Base-by-base conservation (phyloP, 2,113 vertebrate species). In the Scophthalmus maximus region DNA sequence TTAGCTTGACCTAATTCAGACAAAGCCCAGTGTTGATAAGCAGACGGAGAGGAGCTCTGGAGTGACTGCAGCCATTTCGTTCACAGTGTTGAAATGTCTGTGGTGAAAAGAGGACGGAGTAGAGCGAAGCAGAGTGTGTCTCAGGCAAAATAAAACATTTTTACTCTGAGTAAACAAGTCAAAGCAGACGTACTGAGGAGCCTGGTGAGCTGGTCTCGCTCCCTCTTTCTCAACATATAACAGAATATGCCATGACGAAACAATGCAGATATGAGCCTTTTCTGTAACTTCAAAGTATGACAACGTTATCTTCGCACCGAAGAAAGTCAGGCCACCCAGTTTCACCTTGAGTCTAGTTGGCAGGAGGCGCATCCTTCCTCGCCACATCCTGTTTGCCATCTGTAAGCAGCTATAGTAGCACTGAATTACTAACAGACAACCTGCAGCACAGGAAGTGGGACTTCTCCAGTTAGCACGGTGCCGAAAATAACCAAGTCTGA, bases 301-400 rank as follows among this genome's bases (percentile, higher is more conserved):
- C 11, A 29, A 1, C 8, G 11, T 34, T 7, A 57, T 40, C 25
- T 62, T 36, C 15, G 59, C 57, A 46, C n/a, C n/a, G n/a, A n/a
- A n/a, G n/a, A n/a, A n/a, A n/a, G n/a, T n/a, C n/a, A n/a, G n/a
- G n/a, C n/a, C 42, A 20, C 30, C 65, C 30, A 32, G 30, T 74
- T 62, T 58, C 36, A 75, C 51, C 63, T 68, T 40, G 17, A 64
- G 8, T 10, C 0, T 20, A 26, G 26, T 0, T 60, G 44, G 15
- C 18, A 53, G 20, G 30, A 73, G 3, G 8, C 27, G 66, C 59
- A 76, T 88, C 81, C 80, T 82, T 76, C 82, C 86, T 76, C 46
- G 36, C 32, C 68, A 83, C 89, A 83, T 91, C 90, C 89, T 91
- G 90, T 88, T 79, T 84, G 72, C 44, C 66, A 60, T 44, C 73